Evolutionary conservation across 1,140 invertebrate genomes (phyloP), one percentile per base, ranked within the genome.

Genomic region (Condylostylus longicornis): DNA sequence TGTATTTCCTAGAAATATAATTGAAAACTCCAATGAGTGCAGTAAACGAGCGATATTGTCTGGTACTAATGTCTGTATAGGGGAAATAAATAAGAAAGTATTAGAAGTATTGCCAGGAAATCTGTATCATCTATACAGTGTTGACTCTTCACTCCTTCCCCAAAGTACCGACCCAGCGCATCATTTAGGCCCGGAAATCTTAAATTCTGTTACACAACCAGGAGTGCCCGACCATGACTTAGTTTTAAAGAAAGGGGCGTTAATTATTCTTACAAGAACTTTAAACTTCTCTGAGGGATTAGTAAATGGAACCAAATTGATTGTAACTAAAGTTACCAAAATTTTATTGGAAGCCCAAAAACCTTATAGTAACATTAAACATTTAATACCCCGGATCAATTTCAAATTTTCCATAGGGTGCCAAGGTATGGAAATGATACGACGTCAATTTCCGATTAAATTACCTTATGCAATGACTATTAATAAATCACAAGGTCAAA

Each of bases 401-500:
- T 52, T 50, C 51, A 62, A 63, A 53, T n/a, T n/a, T n/a, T n/a
- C n/a, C n/a, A n/a, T n/a, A n/a, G n/a, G n/a, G n/a, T n/a, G n/a
- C n/a, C n/a, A n/a, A n/a, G n/a, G n/a, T n/a, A n/a, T n/a, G n/a
- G n/a, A n/a, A n/a, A n/a, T n/a, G n/a, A n/a, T n/a, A n/a, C 41
- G 67, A 35, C 29, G 63, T 41, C 50, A 63, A 39, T 64, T 68
- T 48, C 56, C 60, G 17, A 35, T 64, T 23, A 38, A 46, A 43
- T 41, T 69, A 1, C 62, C 67, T 15, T 73, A 70, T 51, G 58
- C 60, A 1, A 64, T 71, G 53, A 61, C 63, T 15, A 66, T 67
- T 31, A 70, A 68, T 45, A 69, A 73, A 49, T 58, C 63, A 12
- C 66, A 73, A 54, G 70, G 62, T 12, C 64, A 71, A 55, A 52